A percentile compares a stretch with the other conserved stretches of the same genome.
Conservation (phyloP, 2,797 vertebrate genomes). For the Hirundo rustica region DNA sequence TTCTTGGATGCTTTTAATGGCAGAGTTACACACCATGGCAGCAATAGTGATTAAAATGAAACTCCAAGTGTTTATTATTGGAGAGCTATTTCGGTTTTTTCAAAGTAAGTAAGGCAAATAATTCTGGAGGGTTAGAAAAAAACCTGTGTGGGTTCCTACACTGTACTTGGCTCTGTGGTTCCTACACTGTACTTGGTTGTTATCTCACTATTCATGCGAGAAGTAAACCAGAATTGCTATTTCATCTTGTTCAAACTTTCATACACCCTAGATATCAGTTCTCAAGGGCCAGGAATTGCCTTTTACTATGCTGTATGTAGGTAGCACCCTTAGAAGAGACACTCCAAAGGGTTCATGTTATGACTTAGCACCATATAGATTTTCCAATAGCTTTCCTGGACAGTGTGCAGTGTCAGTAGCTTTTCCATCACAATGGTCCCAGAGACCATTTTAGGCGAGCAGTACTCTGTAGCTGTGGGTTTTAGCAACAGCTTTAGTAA, state of each 20-base stretch:
- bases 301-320: slow-evolving; percentile 5
- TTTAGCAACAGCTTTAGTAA: slow-evolving; percentile 65
- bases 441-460: slow-evolving; percentile 59
- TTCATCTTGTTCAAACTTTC: slow-evolving; percentile 13
- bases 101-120: neutral
- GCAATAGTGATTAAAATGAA: slow-evolving; percentile 3
- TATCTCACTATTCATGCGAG: slow-evolving; percentile 17
- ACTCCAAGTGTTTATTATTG: slow-evolving; percentile 20
- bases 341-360: slow-evolving; percentile 49
- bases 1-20: slow-evolving; percentile 39
- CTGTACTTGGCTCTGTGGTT: neutral
- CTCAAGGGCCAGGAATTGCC: neutral
- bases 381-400: slow-evolving; percentile 65
- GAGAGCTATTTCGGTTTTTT: slow-evolving; percentile 14
- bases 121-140: neutral
- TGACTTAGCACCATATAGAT: slow-evolving; percentile 66
- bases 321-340: slow-evolving; percentile 39
- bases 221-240: slow-evolving; percentile 14
- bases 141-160: neutral
- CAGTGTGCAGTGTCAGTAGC: slow-evolving; percentile 64
- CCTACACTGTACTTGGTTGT: neutral
- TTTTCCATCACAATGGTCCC: slow-evolving; percentile 66
- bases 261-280: neutral
- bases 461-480: slow-evolving; percentile 53
- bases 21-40: neutral